Evolutionary conservation across 2,113 vertebrate species (phyloP), one percentile per base, ranked within the genome.

Genomic region (Triplophysa siluroides): DNA sequence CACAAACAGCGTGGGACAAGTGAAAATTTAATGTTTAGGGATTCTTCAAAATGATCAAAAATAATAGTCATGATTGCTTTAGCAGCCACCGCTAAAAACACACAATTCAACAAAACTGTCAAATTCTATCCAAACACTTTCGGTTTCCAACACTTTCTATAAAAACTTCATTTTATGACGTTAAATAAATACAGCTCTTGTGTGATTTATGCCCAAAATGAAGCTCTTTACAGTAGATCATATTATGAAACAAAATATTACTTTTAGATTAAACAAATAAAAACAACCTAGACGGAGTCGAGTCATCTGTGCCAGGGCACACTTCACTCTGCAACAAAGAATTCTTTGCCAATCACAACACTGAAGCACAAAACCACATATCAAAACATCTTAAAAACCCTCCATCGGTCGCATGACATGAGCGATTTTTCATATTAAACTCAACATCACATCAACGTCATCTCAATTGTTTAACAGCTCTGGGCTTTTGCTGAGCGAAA

Each of bases 221-320:
- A 23, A 23, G 58, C 70, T 41, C 54, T 58, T 63, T n/a, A 16
- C 16, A 1, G 23, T 19, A 64, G 14, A 29, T n/a, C 5, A 29
- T 52, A 50, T 76, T 76, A 50, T 64, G 60, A 76, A 63, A 52
- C 60, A 76, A 76, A 76, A 64, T 33, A 63, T 63, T 45, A 60
- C 9, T 18, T 58, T 84, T 73, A 73, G 66, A 81, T 86, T 88
- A 83, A 81, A 83, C 43, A 9, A 77, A 83, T 76, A 68, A 84
- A 89, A 83, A 81, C 80, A 85, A 19, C 65, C 78, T 54, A 43
- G 38, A 68, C 33, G 77, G 50, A 43, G 2, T 50, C 2, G 50
- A 82, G 88, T 85, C 90, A 85, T 86, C 71, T 72, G 83, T 19
- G 16, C 52, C 33, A 66, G 72, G 29, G 38, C 47, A 74, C 71